A percentile compares a stretch with the other conserved stretches of the same genome.
Conservation (phyloP, 2,113 vertebrate genomes). For the Triplophysa dalaica region DNA sequence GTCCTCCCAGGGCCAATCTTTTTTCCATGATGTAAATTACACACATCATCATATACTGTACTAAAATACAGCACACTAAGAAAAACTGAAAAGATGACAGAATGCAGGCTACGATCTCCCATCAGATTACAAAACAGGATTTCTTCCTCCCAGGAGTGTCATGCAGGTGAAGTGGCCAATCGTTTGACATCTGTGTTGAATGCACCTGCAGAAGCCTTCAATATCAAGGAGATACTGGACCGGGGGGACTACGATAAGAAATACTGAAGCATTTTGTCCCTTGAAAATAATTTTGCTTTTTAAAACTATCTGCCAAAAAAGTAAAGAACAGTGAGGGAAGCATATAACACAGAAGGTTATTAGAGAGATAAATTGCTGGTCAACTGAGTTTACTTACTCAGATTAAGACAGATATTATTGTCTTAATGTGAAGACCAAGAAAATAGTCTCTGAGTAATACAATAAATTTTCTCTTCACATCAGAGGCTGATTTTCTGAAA, state of each 20-base stretch:
- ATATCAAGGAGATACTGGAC: neutral
- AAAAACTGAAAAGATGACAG: constrained; percentile 6
- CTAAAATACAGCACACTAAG: constrained; percentile 13
- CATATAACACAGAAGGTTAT: constrained; percentile 9
- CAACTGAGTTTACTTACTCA: neutral
- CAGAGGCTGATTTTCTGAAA: neutral
- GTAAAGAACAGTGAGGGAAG: neutral
- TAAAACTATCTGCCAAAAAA: neutral
- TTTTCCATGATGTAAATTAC: too few species aligned
- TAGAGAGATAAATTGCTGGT: constrained; percentile 9
- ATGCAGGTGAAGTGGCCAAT: constrained; percentile 8
- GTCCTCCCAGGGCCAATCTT: too few species aligned
- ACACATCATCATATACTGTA: neutral
- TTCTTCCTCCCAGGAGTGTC: constrained; percentile 14
- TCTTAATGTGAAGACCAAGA: constrained; percentile 7
- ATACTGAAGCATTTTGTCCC: neutral
- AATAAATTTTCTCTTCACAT: neutral
- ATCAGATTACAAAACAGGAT: constrained; percentile 26
- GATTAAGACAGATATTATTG: constrained; percentile 19
- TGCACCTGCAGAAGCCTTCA: neutral
- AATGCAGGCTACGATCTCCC: constrained; percentile 16
- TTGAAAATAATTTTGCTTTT: neutral
- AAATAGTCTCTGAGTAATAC: neutral
- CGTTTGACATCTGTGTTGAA: constrained; percentile 31
- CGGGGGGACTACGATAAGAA: constrained; percentile 7